A percentile compares a stretch with the other conserved stretches of the same genome.
These are phyloP conservation scores for Cyrtorhinus lividipennis DNA, from an alignment of 1,140 invertebrate genomes.

Conservation along the genomic window DNA sequence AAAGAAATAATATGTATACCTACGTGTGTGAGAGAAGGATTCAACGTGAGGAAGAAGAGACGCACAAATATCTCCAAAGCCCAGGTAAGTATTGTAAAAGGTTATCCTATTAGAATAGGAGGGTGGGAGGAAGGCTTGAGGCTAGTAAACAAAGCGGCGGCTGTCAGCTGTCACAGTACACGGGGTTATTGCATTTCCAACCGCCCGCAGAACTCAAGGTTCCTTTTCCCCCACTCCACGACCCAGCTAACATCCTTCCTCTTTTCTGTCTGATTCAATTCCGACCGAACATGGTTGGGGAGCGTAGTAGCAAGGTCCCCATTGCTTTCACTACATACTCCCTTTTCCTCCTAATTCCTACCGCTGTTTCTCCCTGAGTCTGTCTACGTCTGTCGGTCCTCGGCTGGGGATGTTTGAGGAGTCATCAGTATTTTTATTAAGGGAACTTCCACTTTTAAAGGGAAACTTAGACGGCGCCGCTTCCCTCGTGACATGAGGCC, in stretches of 20 bases:
- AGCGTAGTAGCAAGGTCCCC: neutral
- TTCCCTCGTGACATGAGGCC: neutral
- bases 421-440: slow-evolving; percentile 7
- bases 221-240: neutral
- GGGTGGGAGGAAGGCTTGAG: neutral
- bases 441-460: neutral
- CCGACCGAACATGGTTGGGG: neutral
- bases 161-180: slow-evolving; percentile 9
- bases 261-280: slow-evolving; percentile 6
- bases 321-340: neutral
- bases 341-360: neutral
- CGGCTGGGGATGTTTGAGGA: neutral
- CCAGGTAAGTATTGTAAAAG: slow-evolving; percentile 6
- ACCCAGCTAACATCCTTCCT: slow-evolving; percentile 7
- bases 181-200: slow-evolving; percentile 6
- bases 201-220: neutral
- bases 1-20: neutral
- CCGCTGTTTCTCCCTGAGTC: neutral
- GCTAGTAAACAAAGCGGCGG: slow-evolving; percentile 9
- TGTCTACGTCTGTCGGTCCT: neutral
- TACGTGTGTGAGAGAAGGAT: neutral
- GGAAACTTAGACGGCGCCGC: neutral
- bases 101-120: slow-evolving; percentile 8
- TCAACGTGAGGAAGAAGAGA: neutral
- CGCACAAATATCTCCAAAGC: neutral